Base-by-base conservation (phyloP, 2,797 vertebrate genomes). In the Smutsia gigantea region DNA sequence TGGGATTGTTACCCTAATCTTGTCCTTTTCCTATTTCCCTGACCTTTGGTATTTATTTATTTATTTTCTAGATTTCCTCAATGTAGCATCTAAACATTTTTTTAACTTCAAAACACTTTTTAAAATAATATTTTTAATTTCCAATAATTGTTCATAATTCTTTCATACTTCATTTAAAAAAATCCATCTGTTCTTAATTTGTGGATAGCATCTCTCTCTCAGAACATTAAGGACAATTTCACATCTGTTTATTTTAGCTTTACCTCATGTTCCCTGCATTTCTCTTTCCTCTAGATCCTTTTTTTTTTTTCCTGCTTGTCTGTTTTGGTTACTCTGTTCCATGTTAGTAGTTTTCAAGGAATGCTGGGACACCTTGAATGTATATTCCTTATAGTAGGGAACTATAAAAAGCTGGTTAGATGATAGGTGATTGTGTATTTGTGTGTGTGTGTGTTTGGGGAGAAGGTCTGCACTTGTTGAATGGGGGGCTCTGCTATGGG, bases 1-100 rank as follows among this genome's bases (percentile, higher is more conserved):
- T 75, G 21, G 21, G n/a, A 77, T 46, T 85, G 39, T 23, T 89
- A 19, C 15, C 14, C 55, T 86, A 46, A 63, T 79, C 15, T 88
- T 85, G 17, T 87, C 63, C 39, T 82, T 90, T 85, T 78, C 18
- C 4, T 31, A 31, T 85, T 86, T 71, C 14, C 14, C 31, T 77
- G 10, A 19, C 42, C 10, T 94, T 91, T 49, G 27, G 49, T 97
- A 75, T 95, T 90, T 71, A 64, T 69, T 93, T 97, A 75, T 95
- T 90, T 71, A 64, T 69, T 93, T 89, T 78, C 5, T 89, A 81
- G 53, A 21, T 93, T 92, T 90, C 81, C 39, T 75, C 68, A 59
- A 25, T 69, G 39, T 51, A 53, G 8, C 51, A 82, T 92, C 23
- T 85, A 72, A 94, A 86, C 9, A 59, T 71, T 84, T 63, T 84